Percentiles rank a stretch among this genome's conserved stretches.
These are phyloP conservation scores for Malurus melanocephalus DNA, from an alignment of 2,113 vertebrate genomes.

Conservation along the genomic window DNA sequence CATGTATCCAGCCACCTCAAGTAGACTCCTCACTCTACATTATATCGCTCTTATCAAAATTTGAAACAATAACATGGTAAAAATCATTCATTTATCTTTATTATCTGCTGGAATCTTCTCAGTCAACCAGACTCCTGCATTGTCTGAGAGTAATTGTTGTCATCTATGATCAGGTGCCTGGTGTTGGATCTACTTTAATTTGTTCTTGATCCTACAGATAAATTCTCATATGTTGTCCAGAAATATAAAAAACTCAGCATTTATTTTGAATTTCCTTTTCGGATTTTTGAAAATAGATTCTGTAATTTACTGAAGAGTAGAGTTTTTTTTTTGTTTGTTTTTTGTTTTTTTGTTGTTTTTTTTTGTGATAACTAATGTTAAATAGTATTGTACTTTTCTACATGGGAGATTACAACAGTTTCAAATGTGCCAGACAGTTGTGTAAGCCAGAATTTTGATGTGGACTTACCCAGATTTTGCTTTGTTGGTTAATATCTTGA, in stretches of 20 bases:
- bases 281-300: not conserved
- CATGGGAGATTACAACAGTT: not conserved
- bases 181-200: rapidly evolving
- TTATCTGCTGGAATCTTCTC: not conserved
- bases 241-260: not conserved
- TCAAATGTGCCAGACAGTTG: not conserved
- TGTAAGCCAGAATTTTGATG: not conserved
- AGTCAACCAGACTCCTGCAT: not conserved
- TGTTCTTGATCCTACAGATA: not conserved
- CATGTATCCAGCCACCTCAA: not conserved
- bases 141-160: not conserved
- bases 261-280: not conserved
- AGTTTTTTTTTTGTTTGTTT: not conserved
- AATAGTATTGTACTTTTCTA: not conserved
- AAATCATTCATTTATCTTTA: rapidly evolving
- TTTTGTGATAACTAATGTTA: not conserved
- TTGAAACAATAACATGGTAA: not conserved
- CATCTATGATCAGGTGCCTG: not conserved
- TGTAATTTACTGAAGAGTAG: not conserved
- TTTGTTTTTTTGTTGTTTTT: not conserved
- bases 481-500: not conserved
- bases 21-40: not conserved
- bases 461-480: not conserved
- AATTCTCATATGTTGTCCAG: not conserved
- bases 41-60: not conserved